Evolutionary conservation across 2,797 vertebrate genomes (phyloP), one percentile per base, ranked within the genome.

Genomic region (Falco novaeseelandiae): DNA sequence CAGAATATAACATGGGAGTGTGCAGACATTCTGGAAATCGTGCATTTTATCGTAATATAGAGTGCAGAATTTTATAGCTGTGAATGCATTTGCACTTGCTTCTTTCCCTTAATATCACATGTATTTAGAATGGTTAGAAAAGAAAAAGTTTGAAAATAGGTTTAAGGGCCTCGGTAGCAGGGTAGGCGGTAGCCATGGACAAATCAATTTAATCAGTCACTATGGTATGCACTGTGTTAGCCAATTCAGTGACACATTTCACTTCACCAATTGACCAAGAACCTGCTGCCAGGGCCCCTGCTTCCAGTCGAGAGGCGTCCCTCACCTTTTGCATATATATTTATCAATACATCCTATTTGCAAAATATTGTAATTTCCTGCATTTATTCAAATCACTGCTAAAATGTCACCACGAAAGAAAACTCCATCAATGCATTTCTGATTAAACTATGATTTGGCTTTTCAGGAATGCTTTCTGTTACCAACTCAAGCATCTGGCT

Each of bases 161-260:
- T 83, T 93, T 93, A 95, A 97, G 92, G 52, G 83, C 57, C 87
- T 96, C 84, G n/a, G 84, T 62, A 97, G 86, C 81, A 83, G 93
- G 87, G 83, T 30, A 77, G 82, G 88, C 42, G 54, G 87, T 62
- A 95, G 95, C 73, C 29, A 85, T 0, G 2, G 94, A 97, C 95
- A 97, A 94, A 96, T 97, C 95, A 93, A 94, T 98, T 96, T 96
- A 77, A 97, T 96, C 97, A 97, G 93, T 97, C 97, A 97, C 95
- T 94, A 25, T 83, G 96, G 96, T 73, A 94, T 85, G 92, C 55
- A 59, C 89, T 59, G 79, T 73, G 93, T 95, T 97, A 97, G 87
- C 89, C 96, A 96, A 97, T 95, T 97, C 97, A 98, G 73, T 94
- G 96, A 95, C 92, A 90, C 89, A 96, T 97, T 97, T 96, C 91